Evolutionary conservation across 1,140 invertebrate genomes (phyloP), one percentile per base, ranked within the genome.

Genomic region (Zophobas morio): DNA sequence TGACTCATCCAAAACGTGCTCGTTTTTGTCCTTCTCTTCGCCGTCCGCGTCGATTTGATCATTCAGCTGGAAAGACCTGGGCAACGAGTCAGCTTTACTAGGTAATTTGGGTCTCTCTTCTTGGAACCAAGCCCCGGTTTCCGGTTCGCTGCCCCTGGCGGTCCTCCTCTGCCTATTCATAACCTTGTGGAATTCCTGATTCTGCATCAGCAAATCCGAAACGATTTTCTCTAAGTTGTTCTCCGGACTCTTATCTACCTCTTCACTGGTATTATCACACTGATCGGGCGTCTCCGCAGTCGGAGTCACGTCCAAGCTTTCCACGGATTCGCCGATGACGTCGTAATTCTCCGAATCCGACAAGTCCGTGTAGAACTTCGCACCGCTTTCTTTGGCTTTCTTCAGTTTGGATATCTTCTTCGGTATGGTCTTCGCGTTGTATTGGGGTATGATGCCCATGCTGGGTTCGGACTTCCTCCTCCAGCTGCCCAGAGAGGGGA

Each of bases 121-220:
- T 53, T 87, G 88, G 5, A 89, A 80, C 89, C 89, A 85, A 34
- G 81, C 78, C 20, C 86, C 8, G 83, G 87, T 80, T 87, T 88
- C 47, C 84, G 89, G 82, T 86, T 89, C 82, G 87, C 87, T 80
- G 84, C 87, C 81, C 66, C 70, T 80, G 72, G 80, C 90, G 81
- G 86, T 92, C 85, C 87, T 88, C 80, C 89, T 86, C 83, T 92
- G 71, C 82, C 92, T 93, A 70, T 92, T 94, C 6, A 95, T 86
- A 33, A 95, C 89, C 74, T 93, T 92, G 78, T 96, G 93, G 76
- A 96, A 95, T 80, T 96, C 94, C 80, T 93, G 90, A 82, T 94
- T 96, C 82, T 96, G 93, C 90, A 95, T 93, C 1, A 96, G 87
- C 32, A 96, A 88, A 84, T 96, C 93, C 8, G 94, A 91, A 34